These are phyloP conservation scores for Xestia ashworthii DNA, from an alignment of 2,888 invertebrate genomes.

Conservation along the genomic window DNA sequence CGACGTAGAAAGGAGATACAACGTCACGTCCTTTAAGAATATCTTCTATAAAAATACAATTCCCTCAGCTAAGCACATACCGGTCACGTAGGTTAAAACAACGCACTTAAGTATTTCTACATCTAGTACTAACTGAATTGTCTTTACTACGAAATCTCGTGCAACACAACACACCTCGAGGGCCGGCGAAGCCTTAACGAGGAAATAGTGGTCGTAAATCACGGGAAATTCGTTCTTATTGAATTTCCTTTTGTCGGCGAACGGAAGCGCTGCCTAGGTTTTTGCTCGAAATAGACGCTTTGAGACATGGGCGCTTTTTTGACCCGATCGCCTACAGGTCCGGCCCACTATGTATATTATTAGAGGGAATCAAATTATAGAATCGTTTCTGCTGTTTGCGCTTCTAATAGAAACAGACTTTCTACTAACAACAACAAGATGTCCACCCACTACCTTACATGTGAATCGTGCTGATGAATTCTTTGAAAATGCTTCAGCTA, in stretches of 20 bases:
- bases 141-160: constrained; percentile 83
- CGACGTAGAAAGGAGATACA: constrained; percentile 35
- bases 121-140: constrained; percentile 72
- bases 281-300: constrained; percentile 85
- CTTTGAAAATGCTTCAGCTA: not conserved
- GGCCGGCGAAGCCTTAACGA: constrained; percentile 85
- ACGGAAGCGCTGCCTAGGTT: constrained; percentile 84
- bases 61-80: constrained; percentile 26
- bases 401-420: not conserved
- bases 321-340: constrained; percentile 41
- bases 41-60: constrained; percentile 52
- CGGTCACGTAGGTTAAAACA: constrained; percentile 50
- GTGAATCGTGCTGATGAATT: not conserved
- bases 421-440: not conserved
- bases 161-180: constrained; percentile 83
- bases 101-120: constrained; percentile 43
- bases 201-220: constrained; percentile 90
- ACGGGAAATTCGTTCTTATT: constrained; percentile 90
- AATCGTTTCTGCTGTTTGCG: not conserved
- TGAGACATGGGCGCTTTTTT: constrained; percentile 79
- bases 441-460: not conserved
- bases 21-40: constrained; percentile 49
- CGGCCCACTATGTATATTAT: constrained; percentile 25
- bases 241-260: constrained; percentile 88
- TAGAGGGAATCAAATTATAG: constrained; percentile 18